Conservation (phyloP, 2,797 vertebrate species). For the Gambusia yucatana region DNA sequence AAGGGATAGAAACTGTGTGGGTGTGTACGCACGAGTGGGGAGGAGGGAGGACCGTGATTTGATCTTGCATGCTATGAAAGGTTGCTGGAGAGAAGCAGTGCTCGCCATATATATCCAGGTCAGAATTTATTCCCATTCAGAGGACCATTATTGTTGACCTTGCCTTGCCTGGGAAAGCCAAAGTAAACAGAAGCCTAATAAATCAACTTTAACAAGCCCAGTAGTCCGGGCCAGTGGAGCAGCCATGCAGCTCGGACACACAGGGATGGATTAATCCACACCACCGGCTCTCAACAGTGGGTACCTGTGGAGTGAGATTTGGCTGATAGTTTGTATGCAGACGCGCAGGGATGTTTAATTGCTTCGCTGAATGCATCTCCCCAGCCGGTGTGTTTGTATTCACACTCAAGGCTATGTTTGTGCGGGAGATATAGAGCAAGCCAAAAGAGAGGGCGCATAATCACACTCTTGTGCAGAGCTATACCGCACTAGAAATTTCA, state of each 20-base stretch:
- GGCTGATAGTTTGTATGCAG: slow-evolving; percentile 78
- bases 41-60: slow-evolving; percentile 37
- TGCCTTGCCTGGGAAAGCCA: slow-evolving; percentile 81
- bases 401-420: slow-evolving; percentile 65
- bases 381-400: slow-evolving; percentile 64
- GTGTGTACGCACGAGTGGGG: slow-evolving; percentile 41
- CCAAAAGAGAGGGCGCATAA: slow-evolving; percentile 69
- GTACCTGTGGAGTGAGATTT: slow-evolving; percentile 81
- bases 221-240: slow-evolving; percentile 68
- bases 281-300: slow-evolving; percentile 69
- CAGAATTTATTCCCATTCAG: slow-evolving; percentile 85
- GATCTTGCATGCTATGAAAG: slow-evolving; percentile 62
- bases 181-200: slow-evolving; percentile 85
- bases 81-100: slow-evolving; percentile 56
- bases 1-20: slow-evolving; percentile 45
- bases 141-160: slow-evolving; percentile 86
- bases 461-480: slow-evolving; percentile 68
- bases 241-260: slow-evolving; percentile 72
- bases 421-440: slow-evolving; percentile 57
- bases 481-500: slow-evolving; percentile 74
- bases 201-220: slow-evolving; percentile 86
- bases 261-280: slow-evolving; percentile 77
- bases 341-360: slow-evolving; percentile 79
- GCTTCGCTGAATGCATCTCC: slow-evolving; percentile 77
- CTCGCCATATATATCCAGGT: slow-evolving; percentile 64